These are phyloP conservation scores for Macrotus californicus DNA, from an alignment of 2,113 vertebrate genomes.

Conservation along the genomic window DNA sequence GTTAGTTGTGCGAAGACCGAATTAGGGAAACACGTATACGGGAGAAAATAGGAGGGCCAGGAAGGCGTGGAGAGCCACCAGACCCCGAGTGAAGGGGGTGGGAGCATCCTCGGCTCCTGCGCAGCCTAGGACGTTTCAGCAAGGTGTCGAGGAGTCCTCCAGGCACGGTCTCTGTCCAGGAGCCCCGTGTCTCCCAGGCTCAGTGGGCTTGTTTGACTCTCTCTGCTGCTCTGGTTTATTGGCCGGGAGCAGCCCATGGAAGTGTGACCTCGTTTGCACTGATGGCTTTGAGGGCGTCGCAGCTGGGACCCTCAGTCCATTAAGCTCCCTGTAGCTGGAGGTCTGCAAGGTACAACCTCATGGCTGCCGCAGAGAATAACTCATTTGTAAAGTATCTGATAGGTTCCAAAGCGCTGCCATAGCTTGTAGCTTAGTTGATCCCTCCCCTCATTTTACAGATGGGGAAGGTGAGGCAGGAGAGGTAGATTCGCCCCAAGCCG, in stretches of 20 bases:
- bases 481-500: not conserved
- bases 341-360: not conserved
- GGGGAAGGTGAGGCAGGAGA: not conserved
- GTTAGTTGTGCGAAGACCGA: not conserved
- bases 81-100: not conserved
- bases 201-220: not conserved
- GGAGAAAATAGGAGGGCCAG: not conserved
- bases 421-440: not conserved
- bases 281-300: not conserved
- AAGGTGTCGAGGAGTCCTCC: not conserved
- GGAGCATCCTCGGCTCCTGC: not conserved
- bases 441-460: not conserved
- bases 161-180: not conserved
- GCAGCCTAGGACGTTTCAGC: not conserved
- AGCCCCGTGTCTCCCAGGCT: not conserved
- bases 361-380: not conserved
- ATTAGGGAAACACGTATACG: not conserved
- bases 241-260: not conserved
- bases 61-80: not conserved
- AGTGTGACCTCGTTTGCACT: not conserved
- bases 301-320: not conserved
- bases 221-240: not conserved
- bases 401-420: not conserved
- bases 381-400: not conserved
- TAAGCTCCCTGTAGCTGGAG: not conserved